Evolutionary conservation across 2,113 vertebrate species (phyloP), one percentile per base, ranked within the genome.

Genomic region (Laticauda colubrina): DNA sequence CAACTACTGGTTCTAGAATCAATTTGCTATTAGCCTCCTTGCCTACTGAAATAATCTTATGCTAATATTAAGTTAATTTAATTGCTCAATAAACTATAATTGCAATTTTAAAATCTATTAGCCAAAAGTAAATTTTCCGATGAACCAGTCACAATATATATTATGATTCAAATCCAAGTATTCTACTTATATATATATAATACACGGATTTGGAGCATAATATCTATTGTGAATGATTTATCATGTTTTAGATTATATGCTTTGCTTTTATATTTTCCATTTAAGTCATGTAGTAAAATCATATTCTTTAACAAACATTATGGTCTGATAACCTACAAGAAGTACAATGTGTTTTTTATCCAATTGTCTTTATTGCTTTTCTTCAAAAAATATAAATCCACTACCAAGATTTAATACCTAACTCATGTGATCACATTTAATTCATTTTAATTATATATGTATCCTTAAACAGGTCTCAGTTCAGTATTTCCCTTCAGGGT

Each of bases 371-470:
- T 92, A 24, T 92, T 97, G 95, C 94, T 48, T 0, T 91, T 96
- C 51, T n/a, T 91, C 90, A 88, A 95, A 94, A 96, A 89, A 69
- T 92, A 95, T 23, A 96, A 95, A 94, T 94, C 90, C 89, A 86
- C 34, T 21, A 0, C 92, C 91, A 95, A 93, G 90, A 96, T 95
- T 94, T 96, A 96, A 87, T 61, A 94, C 69, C 94, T 61, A 94
- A 56, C 93, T 92, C 93, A 95, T 96, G 94, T 96, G 96, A 91
- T 93, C 23, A 64, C 69, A 93, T 94, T 97, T 95, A 95, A 93
- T 95, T 92, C 2, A 43, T 95, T 96, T 96, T 96, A 94, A 93
- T 92, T 94, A 23, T 88, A 89, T 91, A 93, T 92, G 24, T 94
- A 94, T 53, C 94, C 56, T 51, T 93, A 96, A 96, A 93, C 23